Evolutionary conservation across 1,140 invertebrate species (phyloP), one percentile per base, ranked within the genome.

Genomic region (Spodoptera frugiperda): DNA sequence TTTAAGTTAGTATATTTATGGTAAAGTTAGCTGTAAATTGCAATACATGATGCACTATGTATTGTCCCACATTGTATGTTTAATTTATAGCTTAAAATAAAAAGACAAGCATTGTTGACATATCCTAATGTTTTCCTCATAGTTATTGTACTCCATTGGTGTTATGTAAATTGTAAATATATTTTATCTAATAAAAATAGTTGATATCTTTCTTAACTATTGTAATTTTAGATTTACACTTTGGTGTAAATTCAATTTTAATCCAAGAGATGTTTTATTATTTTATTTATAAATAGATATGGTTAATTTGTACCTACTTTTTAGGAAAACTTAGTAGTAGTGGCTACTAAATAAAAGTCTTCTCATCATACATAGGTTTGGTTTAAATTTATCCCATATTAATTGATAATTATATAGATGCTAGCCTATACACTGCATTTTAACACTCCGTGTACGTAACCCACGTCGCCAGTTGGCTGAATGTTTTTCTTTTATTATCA

Each of bases 101-200:
- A 67, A 68, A 51, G 65, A 68, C 65, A 68, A 68, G 25, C 48
- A 53, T 53, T 68, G 65, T 68, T 68, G 30, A 68, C 65, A 68
- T 68, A 68, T 68, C 65, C 65, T 53, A 19, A 68, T 68, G 65
- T 68, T 68, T 68, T 68, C 65, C 65, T 53, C 33, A 10, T 68
- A 68, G 65, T 25, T 51, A 51, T n/a, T n/a, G n/a, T 17, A 51
- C 21, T 33, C 46, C 21, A 19, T 68, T 68, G 63, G 48, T 53
- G 48, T 68, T 21, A 49, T 53, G 15, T 53, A 51, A 68, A 68
- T 68, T 68, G 65, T 68, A 68, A 68, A 68, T 68, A 68, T 68
- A 68, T 68, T 68, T 68, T 68, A 51, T 68, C 46, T 68, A 68
- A 68, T 68, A 53, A 68, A 51, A 53, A 33, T 53, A 33, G 17